Evolutionary conservation across 2,113 vertebrate species (phyloP).

Genomic region (Vimba vimba): DNA sequence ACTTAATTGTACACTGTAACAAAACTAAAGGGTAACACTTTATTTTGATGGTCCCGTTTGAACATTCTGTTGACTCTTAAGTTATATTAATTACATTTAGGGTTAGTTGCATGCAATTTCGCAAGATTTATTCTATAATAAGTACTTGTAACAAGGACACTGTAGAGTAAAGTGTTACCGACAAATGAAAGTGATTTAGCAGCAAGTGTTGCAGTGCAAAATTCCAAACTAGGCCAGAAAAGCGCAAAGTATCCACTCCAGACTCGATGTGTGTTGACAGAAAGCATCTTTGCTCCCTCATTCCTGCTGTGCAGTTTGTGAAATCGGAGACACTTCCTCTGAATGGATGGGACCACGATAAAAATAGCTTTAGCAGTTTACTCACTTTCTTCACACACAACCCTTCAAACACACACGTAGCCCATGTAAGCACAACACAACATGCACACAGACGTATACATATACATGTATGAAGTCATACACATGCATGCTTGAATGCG

Average conservation of each 20-base stretch:
- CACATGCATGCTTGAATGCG: constrained; percentile 2
- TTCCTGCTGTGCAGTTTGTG: constrained; percentile 62
- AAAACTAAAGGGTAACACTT: no score
- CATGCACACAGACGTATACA: neutral
- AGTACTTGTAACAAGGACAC: no score
- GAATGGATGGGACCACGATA: constrained; percentile 67
- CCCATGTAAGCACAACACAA: neutral
- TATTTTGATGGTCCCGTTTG: no score
- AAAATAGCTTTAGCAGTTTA: constrained; percentile 70
- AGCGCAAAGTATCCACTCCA: neutral
- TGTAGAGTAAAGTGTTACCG: no score
- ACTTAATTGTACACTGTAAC: no score
- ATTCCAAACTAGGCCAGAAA: neutral
- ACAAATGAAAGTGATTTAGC: neutral
- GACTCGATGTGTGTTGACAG: neutral
- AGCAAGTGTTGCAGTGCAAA: neutral
- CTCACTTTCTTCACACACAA: constrained; percentile 54
- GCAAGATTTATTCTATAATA: no score
- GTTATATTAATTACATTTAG: no score
- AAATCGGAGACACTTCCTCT: constrained; percentile 72
- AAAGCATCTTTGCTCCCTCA: neutral
- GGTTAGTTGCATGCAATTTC: no score
- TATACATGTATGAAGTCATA: neutral
- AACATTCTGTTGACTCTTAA: no score
- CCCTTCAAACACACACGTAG: neutral